Base-by-base conservation (phyloP, 1,140 invertebrate species). In the Octopus bimaculoides region DNA sequence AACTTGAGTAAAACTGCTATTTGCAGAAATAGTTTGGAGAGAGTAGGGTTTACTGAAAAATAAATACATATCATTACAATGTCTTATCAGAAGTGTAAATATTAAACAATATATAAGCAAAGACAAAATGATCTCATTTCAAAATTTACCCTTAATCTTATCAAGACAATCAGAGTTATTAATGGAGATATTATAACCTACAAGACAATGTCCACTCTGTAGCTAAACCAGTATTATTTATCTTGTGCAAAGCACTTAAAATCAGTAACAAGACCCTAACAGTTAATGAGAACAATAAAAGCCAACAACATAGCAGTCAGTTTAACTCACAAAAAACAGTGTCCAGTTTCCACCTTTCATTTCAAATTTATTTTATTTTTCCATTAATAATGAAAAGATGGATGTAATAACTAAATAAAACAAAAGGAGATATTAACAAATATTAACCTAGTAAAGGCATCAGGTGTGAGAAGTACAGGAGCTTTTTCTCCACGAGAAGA, bases 401-500 rank as follows among this genome's bases (percentile, higher is more conserved):
- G 26, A 41, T 41, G 26, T 41, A 41, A 41, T 41, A 61, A 61
- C 56, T 7, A 5, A 54, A 5, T 17, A 26, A 76, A 8, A 9
- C 41, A 52, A 17, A 54, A 9, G 7, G 41, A 41, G 17, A 26
- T 9, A 9, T 71, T 71, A 6, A 12, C 14, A 71, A 10, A 14
- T 71, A 14, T 20, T 71, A 17, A 71, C 66, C 92, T 94, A 90
- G 93, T 95, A 85, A 97, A 97, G 7, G 95, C 95, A 88, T 97
- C 95, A 0, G 96, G 96, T 3, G 95, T 96, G 92, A 97, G 94
- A 3, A 97, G 92, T 85, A 89, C 80, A 17, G 86, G 86, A 26
- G 83, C 81, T 73, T 78, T 77, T 26, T 75, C 76, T 66, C 74
- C 56, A 56, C 77, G 76, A 14, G 79, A 26, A 5, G 41, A 61